Conservation (phyloP, 2,797 vertebrate genomes). For the Cryptoblepharus egeriae region DNA sequence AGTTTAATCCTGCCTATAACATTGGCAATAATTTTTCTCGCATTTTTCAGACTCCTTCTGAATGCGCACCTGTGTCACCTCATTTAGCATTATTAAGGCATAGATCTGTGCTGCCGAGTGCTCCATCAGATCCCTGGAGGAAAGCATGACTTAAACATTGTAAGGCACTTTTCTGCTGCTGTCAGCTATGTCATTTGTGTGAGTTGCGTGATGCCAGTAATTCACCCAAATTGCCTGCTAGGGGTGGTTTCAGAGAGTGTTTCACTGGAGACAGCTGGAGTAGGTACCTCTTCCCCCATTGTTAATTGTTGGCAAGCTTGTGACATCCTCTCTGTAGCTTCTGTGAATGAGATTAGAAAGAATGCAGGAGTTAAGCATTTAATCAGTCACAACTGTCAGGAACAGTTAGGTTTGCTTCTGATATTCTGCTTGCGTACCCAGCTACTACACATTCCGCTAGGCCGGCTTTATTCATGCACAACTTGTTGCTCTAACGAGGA, state of each 20-base stretch:
- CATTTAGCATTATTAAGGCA: conserved; percentile 11
- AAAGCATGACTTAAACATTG: conserved; percentile 10
- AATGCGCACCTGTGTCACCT: background rate
- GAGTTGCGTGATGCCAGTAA: conserved; percentile 20
- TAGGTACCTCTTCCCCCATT: conserved; percentile 11
- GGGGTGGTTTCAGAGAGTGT: conserved; percentile 3
- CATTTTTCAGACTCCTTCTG: background rate
- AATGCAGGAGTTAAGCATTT: conserved; percentile 50
- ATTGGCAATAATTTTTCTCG: background rate
- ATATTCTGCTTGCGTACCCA: conserved; percentile 18
- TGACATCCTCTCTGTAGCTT: conserved; percentile 29
- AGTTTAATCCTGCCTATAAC: background rate
- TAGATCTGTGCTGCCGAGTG: conserved; percentile 9
- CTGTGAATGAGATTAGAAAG: conserved; percentile 37
- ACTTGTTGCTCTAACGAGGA: conserved; percentile 25
- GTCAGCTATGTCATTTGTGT: conserved; percentile 27
- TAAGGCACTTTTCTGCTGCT: conserved; percentile 17
- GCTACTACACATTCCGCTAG: background rate
- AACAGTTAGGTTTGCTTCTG: conserved; percentile 31
- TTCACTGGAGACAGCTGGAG: conserved; percentile 5
- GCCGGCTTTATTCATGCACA: conserved; percentile 26
- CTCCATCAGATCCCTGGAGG: background rate
- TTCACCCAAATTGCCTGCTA: conserved; percentile 18
- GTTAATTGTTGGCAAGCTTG: conserved; percentile 40
- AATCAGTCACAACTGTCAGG: conserved; percentile 46